Base-by-base conservation (phyloP, 2,113 vertebrate genomes). In the Gopherus evgoodei region DNA sequence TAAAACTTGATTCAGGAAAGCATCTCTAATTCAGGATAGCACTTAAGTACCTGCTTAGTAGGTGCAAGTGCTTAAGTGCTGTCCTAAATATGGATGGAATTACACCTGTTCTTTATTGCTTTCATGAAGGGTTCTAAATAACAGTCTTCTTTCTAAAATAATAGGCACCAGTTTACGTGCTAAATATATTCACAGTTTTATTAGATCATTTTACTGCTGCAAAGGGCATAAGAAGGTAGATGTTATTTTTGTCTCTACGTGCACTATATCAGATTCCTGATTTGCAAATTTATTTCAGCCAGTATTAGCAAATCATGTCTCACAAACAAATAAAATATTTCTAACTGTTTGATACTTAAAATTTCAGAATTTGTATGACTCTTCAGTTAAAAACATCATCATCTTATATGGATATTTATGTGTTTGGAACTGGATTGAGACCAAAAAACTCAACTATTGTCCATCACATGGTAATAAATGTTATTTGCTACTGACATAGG, bases 1-100 rank as follows among this genome's bases (percentile, higher is more conserved):
- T 84, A 92, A 53, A 52, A 44, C 80, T 57, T 90, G 92, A 87
- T 96, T 95, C 95, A 86, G 94, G 84, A 94, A 95, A 88, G 44
- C 57, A 85, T 88, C 27, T 7, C 85, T 96, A 94, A 91, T 91
- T 91, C 65, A 83, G 88, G 78, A 24, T 80, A 93, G 54, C n/a
- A 93, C 84, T 86, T 72, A 80, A 93, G 93, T 91, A 93, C 57
- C 79, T 69, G 42, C 94, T 95, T 86, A 96, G 95, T 94, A 92
- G 94, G 80, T 38, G 8, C 69, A 72, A 5, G n/a, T 42, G 35
- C n/a, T 42, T 89, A 96, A 95, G 96, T 96, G 83, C 65, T 42
- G 57, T 85, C 82, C 84, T 95, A 91, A 89, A 91, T 84, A 88
- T 90, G 82, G 16, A 47, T 93, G 93, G 72, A 86, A 72, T 96